These are phyloP conservation scores for Cremastobaeus sp. DNA, from an alignment of 2,888 invertebrate species.

Conservation along the genomic window DNA sequence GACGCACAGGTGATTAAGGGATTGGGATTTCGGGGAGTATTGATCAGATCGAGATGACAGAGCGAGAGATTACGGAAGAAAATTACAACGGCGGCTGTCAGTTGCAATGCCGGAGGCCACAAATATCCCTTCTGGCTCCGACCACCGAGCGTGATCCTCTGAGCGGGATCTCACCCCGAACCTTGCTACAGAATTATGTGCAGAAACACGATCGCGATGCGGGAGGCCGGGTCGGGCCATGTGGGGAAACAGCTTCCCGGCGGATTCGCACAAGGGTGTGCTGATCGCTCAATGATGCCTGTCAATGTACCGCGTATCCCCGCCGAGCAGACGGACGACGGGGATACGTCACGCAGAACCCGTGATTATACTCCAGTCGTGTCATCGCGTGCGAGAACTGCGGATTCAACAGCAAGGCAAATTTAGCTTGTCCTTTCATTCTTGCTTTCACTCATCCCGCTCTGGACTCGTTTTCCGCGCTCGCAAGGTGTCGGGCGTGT, in stretches of 20 bases:
- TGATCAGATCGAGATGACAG: constrained; percentile 53
- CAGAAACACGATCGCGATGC: constrained; percentile 41
- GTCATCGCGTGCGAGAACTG: constrained; percentile 50
- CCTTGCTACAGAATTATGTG: constrained; percentile 55
- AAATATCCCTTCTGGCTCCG: constrained; percentile 39
- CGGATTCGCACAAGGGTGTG: constrained; percentile 56
- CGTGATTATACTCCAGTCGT: constrained; percentile 68
- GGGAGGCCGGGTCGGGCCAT: neutral
- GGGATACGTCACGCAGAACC: constrained; percentile 53
- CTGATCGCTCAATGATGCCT: constrained; percentile 70
- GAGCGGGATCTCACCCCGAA: constrained; percentile 45
- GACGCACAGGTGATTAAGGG: constrained; percentile 39
- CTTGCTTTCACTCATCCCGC: neutral
- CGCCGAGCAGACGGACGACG: constrained; percentile 35
- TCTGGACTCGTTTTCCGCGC: neutral
- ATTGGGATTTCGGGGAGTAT: constrained; percentile 45
- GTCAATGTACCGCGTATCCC: constrained; percentile 64
- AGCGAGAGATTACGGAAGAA: constrained; percentile 66
- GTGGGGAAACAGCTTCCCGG: constrained; percentile 27
- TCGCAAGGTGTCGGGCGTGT: neutral
- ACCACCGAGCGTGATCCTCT: constrained; percentile 27
- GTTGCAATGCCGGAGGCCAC: constrained; percentile 62
- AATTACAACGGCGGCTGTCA: constrained; percentile 65
- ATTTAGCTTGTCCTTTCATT: constrained; percentile 32
- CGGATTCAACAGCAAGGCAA: constrained; percentile 30